Base-by-base conservation (phyloP, 2,888 invertebrate species). In the Xanthorhoe spadicearia region DNA sequence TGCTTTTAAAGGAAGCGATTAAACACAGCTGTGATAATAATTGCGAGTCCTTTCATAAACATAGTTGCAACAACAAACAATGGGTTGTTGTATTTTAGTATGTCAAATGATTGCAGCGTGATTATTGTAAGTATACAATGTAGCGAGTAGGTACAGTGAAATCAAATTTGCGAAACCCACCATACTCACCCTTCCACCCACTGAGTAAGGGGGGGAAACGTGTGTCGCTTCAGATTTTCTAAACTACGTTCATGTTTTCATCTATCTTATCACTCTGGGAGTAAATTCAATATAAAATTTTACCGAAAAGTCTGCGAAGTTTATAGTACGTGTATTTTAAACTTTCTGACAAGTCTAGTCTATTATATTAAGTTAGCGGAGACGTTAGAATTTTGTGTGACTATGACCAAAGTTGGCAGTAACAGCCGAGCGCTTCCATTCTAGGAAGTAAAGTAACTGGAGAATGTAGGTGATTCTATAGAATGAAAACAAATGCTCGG, bases 211-310 rank as follows among this genome's bases (percentile, higher is more conserved):
- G 49, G 51, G 51, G 59, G 51, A 28, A 18, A 35, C 35, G 15
- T 48, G 38, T 51, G 43, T 7, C 64, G 65, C 61, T 60, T 51
- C 56, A 65, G 54, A 61, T 60, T 56, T 13, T 49, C 35, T 55
- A 46, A 23, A 49, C 50, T n/a, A n/a, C 59, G 55, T 17, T 53
- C 32, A 32, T 53, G 17, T 17, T 10, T 7, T 6, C 35, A 54
- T 35, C 18, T 10, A 38, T 38, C 15, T 13, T 54, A 54, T 17
- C 32, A 9, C 38, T 3, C 18, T 18, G 18, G 10, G 18, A 13
- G 18, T 38, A 35, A 54, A 51, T 9, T 19, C 38, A 19, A 38
- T 18, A 54, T 38, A n/a, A n/a, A n/a, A n/a, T n/a, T n/a, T n/a
- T n/a, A n/a, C n/a, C n/a, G n/a, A n/a, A n/a, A n/a, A n/a, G n/a